phyloP scores from a whole-genome alignment of 2,113 vertebrate species.

The Tretioscincus oriximinensis region DNA sequence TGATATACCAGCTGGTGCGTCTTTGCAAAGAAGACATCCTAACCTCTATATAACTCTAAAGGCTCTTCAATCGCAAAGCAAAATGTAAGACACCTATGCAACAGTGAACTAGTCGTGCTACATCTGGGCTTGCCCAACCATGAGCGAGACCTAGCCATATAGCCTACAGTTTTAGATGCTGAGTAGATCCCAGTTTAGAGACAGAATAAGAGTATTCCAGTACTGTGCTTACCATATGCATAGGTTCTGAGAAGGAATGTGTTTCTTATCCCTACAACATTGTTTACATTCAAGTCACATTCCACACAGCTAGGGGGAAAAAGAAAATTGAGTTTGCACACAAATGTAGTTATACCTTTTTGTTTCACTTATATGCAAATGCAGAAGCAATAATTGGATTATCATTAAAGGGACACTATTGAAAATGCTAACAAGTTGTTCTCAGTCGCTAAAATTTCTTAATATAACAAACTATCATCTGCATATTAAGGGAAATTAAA shows the following conservation, averaged over 20 bases:
- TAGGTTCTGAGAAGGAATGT: slow-evolving; percentile 96
- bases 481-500: neutral
- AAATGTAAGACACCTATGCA: too few relatives aligned
- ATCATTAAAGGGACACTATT: neutral
- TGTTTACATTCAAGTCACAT: slow-evolving; percentile 98
- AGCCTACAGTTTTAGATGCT: neutral
- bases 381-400: neutral
- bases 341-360: slow-evolving; percentile 9
- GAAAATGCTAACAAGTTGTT: neutral
- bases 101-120: too few relatives aligned
- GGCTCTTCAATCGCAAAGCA: too few relatives aligned
- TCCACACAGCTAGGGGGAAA: slow-evolving; percentile 83
- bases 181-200: neutral
- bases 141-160: too few relatives aligned
- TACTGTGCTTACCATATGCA: slow-evolving; percentile 82
- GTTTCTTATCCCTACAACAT: slow-evolving; percentile 95
- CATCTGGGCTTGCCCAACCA: too few relatives aligned
- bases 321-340: slow-evolving; percentile 22
- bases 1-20: too few relatives aligned
- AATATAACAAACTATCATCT: neutral
- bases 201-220: neutral
- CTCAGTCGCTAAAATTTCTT: neutral
- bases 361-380: neutral
- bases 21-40: too few relatives aligned
- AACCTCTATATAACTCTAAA: too few relatives aligned